Conservation (phyloP, 2,888 invertebrate genomes). For the Vanessa cardui region DNA sequence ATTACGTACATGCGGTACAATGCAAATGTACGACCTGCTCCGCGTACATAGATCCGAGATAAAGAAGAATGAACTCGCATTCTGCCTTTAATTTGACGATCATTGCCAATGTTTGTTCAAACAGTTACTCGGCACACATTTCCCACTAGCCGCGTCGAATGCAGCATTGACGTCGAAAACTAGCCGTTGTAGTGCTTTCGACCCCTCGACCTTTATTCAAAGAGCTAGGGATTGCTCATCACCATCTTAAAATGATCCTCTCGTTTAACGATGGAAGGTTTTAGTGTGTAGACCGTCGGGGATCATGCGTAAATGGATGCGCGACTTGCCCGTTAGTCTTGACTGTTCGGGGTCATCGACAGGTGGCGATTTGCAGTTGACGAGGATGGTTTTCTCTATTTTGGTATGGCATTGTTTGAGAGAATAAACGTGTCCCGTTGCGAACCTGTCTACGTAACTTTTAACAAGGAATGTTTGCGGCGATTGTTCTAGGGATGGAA, state of each 20-base stretch:
- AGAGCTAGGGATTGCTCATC: slow-evolving; percentile 56
- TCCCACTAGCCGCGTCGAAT: slow-evolving; percentile 53
- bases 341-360: slow-evolving; percentile 66
- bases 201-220: slow-evolving; percentile 78
- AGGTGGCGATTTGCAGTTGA: slow-evolving; percentile 79
- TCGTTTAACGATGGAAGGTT: slow-evolving; percentile 40
- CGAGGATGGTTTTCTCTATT: slow-evolving; percentile 71
- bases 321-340: slow-evolving; percentile 65
- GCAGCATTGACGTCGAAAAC: slow-evolving; percentile 62
- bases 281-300: slow-evolving; percentile 34
- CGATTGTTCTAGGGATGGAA: slow-evolving; percentile 38
- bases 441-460: slow-evolving; percentile 45
- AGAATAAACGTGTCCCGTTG: slow-evolving; percentile 62
- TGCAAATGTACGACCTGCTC: slow-evolving; percentile 45
- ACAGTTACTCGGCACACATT: slow-evolving; percentile 77
- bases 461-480: slow-evolving; percentile 40
- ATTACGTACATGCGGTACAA: slow-evolving; percentile 44
- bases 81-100: slow-evolving; percentile 68
- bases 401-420: slow-evolving; percentile 70
- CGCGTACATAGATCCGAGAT: slow-evolving; percentile 49
- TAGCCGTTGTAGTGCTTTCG: slow-evolving; percentile 69
- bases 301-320: slow-evolving; percentile 48
- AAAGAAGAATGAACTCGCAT: slow-evolving; percentile 44
- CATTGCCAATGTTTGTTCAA: slow-evolving; percentile 69
- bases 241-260: slow-evolving; percentile 55